These are phyloP conservation scores for Botrylloides violaceus DNA, from an alignment of 23 tunicate species.

Conservation along the genomic window DNA sequence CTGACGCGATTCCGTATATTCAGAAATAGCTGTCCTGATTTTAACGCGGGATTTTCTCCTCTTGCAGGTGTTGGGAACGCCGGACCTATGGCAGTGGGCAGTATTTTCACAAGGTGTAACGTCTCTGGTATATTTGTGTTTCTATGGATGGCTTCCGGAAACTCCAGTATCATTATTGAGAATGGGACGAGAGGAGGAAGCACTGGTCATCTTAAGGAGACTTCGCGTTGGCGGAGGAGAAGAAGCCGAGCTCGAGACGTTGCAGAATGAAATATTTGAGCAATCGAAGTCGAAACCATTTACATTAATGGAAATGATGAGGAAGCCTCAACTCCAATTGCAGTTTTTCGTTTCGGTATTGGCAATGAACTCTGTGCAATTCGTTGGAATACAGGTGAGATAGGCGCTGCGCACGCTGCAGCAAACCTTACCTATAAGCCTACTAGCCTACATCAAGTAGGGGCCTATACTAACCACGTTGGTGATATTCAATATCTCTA, in stretches of 20 bases:
- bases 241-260: neutral
- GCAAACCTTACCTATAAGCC: no score
- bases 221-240: constrained; percentile 3
- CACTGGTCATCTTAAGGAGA: constrained; percentile 1
- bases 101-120: neutral
- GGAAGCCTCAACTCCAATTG: neutral
- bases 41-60: neutral
- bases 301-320: neutral
- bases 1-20: neutral
- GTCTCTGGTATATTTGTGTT: neutral
- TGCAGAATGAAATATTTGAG: neutral
- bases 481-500: neutral
- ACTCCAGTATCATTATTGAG: constrained; percentile 6
- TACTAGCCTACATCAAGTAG: no score
- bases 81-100: constrained; percentile 20
- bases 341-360: neutral
- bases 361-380: constrained; percentile 4
- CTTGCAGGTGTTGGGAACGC: constrained; percentile 16
- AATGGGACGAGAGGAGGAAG: neutral
- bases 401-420: no score
- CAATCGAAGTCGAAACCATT: neutral
- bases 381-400: constrained; percentile 23
- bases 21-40: neutral
- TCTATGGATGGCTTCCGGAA: constrained; percentile 13
- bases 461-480: neutral